Evolutionary conservation across 2,797 vertebrate species (phyloP), one percentile per base, ranked within the genome.

Genomic region (Esox masquinongy): DNA sequence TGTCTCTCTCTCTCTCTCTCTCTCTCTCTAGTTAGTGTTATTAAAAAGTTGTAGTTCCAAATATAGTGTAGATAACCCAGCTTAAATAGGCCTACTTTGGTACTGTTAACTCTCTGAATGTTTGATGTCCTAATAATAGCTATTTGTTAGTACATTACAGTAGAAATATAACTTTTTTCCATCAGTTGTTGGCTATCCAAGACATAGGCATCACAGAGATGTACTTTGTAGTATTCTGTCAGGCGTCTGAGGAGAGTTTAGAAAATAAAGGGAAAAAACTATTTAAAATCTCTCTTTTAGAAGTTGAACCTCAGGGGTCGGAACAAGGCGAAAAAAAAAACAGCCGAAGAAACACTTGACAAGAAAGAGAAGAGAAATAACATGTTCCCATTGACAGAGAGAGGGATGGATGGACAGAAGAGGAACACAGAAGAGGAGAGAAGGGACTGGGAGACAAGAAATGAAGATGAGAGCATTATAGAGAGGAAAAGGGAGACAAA

Each of bases 271-370:
- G 86, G 84, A 66, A 7, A 74, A 82, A 89, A 77, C 76, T 63
- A 77, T 84, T 84, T 92, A 78, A 87, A 80, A 89, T 77, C 31
- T 87, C 76, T 77, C 86, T 92, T 93, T 86, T 89, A 94, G 94
- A 93, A 90, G 87, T 87, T 87, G 84, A 91, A 87, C 88, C 93
- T 93, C 85, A 90, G 90, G 87, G 90, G 91, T 84, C 91, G 91
- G 77, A 86, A 81, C 86, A 94, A 92, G 82, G 84, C 91, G 59
- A 92, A 89, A 85, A 91, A 88, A 77, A 91, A 84, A 76, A 76
- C 83, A n/a, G 47, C 70, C 0, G 90, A 79, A 80, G 89, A 89
- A 9, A 77, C 75, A 1, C 75, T 79, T 2, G 90, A 91, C 80
- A 80, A 51, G 50, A 64, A 15, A 12, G 70, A 59, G 8, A 91